phyloP scores from a whole-genome alignment of 2,113 vertebrate genomes.

The Pachyramphus minor region DNA sequence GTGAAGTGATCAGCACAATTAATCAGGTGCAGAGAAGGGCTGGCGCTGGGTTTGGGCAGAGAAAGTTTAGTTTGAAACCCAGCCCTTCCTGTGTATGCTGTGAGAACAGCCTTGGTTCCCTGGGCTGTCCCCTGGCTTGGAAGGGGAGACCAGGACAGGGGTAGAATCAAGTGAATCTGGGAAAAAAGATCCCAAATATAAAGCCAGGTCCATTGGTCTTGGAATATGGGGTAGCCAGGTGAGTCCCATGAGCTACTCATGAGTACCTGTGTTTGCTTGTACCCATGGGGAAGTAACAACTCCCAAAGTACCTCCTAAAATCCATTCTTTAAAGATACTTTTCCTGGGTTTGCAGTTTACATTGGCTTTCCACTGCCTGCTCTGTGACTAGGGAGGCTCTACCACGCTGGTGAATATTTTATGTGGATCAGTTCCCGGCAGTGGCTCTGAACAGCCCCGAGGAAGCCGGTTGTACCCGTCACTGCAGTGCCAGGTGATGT shows the following conservation, averaged over 20 bases:
- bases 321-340: neutral
- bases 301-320: neutral
- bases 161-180: neutral
- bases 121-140: accelerated
- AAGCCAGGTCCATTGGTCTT: neutral
- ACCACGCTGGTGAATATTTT: neutral
- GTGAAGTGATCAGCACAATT: constrained; percentile 44
- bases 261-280: accelerated
- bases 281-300: neutral
- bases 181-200: neutral
- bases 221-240: neutral
- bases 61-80: neutral
- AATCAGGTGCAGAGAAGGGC: neutral
- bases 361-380: neutral
- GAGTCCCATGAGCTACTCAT: accelerated
- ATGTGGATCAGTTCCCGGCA: neutral
- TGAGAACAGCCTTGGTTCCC: no score
- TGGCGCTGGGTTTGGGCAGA: neutral
- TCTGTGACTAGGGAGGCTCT: neutral
- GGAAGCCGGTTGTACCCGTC: neutral
- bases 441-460: neutral
- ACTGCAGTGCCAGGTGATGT: neutral
- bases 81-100: neutral
- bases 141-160: neutral
- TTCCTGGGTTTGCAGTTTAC: neutral